Evolutionary conservation across 2,797 vertebrate species (phyloP), one percentile per base, ranked within the genome.

Genomic region (Cheirogaleus major): DNA sequence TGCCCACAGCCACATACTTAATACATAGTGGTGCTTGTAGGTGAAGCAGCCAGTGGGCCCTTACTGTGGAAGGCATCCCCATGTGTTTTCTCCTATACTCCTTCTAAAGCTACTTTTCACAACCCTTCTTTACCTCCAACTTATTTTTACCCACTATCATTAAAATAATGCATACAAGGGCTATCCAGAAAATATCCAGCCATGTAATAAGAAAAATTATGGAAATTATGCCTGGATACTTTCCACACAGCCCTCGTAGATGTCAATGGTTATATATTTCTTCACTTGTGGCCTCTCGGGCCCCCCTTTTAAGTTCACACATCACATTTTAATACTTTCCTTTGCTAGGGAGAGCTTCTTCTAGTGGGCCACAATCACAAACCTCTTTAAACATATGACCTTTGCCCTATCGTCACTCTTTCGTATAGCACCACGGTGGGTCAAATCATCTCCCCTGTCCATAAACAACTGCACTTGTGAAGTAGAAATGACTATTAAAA

Each of bases 391-490:
- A 81, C 59, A 38, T 91, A 41, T 61, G 93, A 95, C 95, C 92
- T 96, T 73, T 95, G 89, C 75, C 91, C 94, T 45, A 2, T 43
- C 2, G 0, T 70, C 50, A 48, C 43, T 70, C 96, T 92, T 93
- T 72, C 67, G 1, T 78, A 23, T 43, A 84, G 93, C 75, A 90
- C 65, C 93, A 89, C 96, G 78, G 91, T 25, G 75, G 75, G 86
- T 91, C 93, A 96, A 96, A 96, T 98, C 95, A 92, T 96, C 95
- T 97, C 96, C 80, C 70, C 97, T 95, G 91, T 87, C 94, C 95
- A 55, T 81, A 94, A 96, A 97, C 96, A 97, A 85, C 96, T 79
- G 86, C 86, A 65, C 95, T 97, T 48, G 79, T 67, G 70, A 82
- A 94, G 93, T 38, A 94, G 86, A 94, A 93, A 59, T 15, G 88